A percentile compares a stretch with the other conserved stretches of the same genome.
phyloP scores from a whole-genome alignment of 2,797 vertebrate genomes.

The Leptodactylus fallax region DNA sequence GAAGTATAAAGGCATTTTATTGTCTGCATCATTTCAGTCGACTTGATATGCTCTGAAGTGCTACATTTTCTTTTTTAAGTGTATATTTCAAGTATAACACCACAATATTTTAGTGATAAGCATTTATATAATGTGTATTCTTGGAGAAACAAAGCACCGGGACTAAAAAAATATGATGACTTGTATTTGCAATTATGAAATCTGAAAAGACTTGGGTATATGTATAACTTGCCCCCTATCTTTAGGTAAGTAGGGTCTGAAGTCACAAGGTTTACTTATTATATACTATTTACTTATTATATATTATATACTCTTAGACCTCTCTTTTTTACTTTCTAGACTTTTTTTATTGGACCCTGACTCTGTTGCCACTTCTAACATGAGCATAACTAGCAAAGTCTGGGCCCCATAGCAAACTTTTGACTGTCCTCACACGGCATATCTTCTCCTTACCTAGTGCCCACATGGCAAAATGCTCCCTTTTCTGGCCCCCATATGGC shows the following conservation, averaged over 20 bases:
- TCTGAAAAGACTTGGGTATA: neutral
- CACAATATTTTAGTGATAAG: constrained; percentile 18
- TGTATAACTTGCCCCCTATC: neutral
- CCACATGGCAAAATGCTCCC: no score
- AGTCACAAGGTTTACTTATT: no score
- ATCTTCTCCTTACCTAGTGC: no score
- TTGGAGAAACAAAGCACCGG: neutral
- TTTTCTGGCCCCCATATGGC: no score
- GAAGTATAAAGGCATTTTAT: constrained; percentile 21
- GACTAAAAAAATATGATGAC: constrained; percentile 3
- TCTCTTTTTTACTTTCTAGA: no score
- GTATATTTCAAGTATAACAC: neutral
- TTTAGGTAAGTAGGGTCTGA: neutral
- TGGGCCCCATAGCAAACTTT: no score
- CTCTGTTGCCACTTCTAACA: no score
- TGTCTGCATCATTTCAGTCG: constrained; percentile 5
- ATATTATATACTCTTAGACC: no score
- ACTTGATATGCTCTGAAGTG: constrained; percentile 28
- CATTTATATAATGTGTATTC: neutral
- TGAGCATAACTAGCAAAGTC: no score
- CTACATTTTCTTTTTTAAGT: neutral
- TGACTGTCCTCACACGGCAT: no score
- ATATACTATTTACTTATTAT: no score
- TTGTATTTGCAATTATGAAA: neutral
- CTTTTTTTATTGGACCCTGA: no score